Evolutionary conservation across 2,113 vertebrate genomes (phyloP).

Genomic region (Trematomus loennbergii): DNA sequence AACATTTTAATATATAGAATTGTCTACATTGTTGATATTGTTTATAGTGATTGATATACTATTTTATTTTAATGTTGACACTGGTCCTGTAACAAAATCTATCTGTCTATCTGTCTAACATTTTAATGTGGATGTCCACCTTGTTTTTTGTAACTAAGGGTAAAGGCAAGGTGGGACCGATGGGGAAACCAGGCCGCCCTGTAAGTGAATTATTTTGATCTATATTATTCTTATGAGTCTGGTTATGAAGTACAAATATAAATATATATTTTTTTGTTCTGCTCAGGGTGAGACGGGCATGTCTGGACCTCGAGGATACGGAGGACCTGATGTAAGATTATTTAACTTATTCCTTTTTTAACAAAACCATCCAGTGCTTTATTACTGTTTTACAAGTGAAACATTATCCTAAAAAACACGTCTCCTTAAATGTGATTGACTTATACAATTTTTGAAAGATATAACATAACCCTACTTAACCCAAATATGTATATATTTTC

Average conservation of each 20-base stretch:
- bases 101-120: too few relatives aligned
- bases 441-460: background rate
- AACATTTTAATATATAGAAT: too few relatives aligned
- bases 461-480: too few relatives aligned
- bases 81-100: too few relatives aligned
- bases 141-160: constrained; percentile 72
- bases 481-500: too few relatives aligned
- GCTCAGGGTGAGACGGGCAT: constrained; percentile 76
- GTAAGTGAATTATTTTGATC: constrained; percentile 63
- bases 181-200: constrained; percentile 69
- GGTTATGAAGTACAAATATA: too few relatives aligned
- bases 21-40: too few relatives aligned
- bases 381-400: background rate
- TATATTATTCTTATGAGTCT: too few relatives aligned
- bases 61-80: too few relatives aligned
- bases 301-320: constrained; percentile 76
- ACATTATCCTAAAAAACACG: background rate
- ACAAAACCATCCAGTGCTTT: background rate
- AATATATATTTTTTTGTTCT: too few relatives aligned
- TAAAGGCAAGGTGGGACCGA: constrained; percentile 72
- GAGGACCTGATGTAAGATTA: constrained; percentile 76
- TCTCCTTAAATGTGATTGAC: background rate
- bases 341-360: constrained; percentile 25
- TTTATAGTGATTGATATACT: too few relatives aligned
- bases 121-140: background rate